Evolutionary conservation across 2,113 vertebrate species (phyloP), one percentile per base, ranked within the genome.

Genomic region (Melanocharis versteri): DNA sequence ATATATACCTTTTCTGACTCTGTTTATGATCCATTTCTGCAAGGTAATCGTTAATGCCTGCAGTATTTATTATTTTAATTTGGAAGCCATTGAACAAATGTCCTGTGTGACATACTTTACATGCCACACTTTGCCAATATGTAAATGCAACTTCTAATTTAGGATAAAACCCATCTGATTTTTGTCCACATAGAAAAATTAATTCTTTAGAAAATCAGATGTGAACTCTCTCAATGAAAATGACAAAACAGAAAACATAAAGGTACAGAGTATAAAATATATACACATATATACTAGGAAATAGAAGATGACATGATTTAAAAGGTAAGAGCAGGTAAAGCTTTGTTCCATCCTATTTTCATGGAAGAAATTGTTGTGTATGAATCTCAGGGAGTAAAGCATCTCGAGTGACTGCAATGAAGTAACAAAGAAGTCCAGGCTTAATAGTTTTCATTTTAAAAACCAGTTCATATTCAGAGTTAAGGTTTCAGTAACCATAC

Each of bases 371-470:
- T 35, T 80, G 28, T 42, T 69, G n/a, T 44, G 3, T 54, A 16
- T 57, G 47, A 39, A 72, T 91, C 35, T 80, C 47, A 30, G 69
- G 35, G 24, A 83, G 30, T 31, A 83, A 87, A 95, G 71, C 21
- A 71, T 78, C 92, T 88, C 28, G 89, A 51, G 39, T 48, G 56
- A 71, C n/a, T 78, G 48, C 92, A 90, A 45, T 40, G 60, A 90
- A 90, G 44, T 2, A 6, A 83, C 24, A 50, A 85, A 51, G 53
- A 72, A 27, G 71, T 62, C 31, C 31, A 88, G 66, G 64, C 44
- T 86, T 80, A 66, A 81, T 71, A 71, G 61, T 65, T 90, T 95
- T 75, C 40, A 81, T 78, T 93, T 92, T 11, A 65, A 95, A 90
- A 75, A 60, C 17, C 47, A 61, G n/a, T 45, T 93, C 5, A 2